Evolutionary conservation across 2,113 vertebrate genomes (phyloP), one percentile per base, ranked within the genome.

Genomic region (Anarhynchus alexandrinus): DNA sequence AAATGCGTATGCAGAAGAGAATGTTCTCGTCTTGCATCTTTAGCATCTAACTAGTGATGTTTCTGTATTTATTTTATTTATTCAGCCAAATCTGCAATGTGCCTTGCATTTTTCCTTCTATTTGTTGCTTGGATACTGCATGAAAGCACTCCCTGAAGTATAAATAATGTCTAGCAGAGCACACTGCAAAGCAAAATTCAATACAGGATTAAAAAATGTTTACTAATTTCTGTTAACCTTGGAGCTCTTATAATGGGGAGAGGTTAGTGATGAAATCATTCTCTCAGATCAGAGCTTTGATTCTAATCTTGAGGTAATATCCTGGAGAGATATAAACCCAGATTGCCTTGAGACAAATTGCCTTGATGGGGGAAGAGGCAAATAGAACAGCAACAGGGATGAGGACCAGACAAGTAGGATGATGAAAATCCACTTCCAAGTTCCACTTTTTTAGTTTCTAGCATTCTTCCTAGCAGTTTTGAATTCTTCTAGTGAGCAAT

Each of bases 41-140:
- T 36, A 96, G 58, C 66, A 40, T 93, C 78, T 73, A 82, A 42
- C 93, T 80, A 91, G 66, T 4, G 3, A 70, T 58, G 82, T 80
- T 90, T 69, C 86, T 88, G 65, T 88, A 77, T 86, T 96, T 88
- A 32, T 90, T 79, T 61, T 95, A 80, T 94, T 95, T 97, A 90
- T 94, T 91, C 84, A 91, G 89, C 91, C 93, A 96, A 94, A 96
- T 90, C 93, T 97, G 64, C 78, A 86, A 12, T 92, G 70, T 94
- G 77, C 84, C 54, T 92, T 91, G 86, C 43, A 34, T 92, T 94
- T 95, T 78, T 51, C 81, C 62, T 94, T 85, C 78, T 88, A 3
- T 96, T 90, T 95, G 95, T 97, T 97, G 94, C 97, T 94, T 92
- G 94, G 95, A 91, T 96, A 96, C 95, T 88, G 88, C 88, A 74